Conservation (phyloP, 2,113 vertebrate species). For the Sarotherodon lohbergeri region DNA sequence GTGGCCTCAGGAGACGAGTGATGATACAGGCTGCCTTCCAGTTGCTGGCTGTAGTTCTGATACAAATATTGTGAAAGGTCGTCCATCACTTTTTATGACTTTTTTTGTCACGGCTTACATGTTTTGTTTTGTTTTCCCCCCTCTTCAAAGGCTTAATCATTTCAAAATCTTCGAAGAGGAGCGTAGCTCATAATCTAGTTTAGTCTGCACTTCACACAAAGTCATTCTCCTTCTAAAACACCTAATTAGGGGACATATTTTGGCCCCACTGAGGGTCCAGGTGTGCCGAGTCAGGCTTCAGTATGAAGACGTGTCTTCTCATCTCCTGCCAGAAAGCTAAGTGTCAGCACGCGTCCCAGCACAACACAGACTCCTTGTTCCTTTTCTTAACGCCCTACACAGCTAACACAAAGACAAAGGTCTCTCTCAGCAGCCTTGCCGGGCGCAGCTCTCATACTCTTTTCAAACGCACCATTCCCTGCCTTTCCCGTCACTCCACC, state of each 20-base stretch:
- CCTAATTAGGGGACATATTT: conserved; percentile 40
- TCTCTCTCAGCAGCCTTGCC: not conserved
- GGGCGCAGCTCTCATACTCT: not conserved
- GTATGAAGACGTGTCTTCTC: conserved; percentile 33
- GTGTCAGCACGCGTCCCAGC: conserved; percentile 53
- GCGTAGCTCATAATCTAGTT: not conserved
- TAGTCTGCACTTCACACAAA: conserved; percentile 38
- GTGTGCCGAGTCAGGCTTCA: conserved; percentile 31
- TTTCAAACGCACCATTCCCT: conserved; percentile 23
- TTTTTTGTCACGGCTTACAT: not conserved
- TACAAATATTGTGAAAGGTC: conserved; percentile 2
- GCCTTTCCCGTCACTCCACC: conserved; percentile 1
- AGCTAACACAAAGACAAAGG: conserved; percentile 23
- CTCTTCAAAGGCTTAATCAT: conserved; percentile 29
- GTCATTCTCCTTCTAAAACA: conserved; percentile 43
- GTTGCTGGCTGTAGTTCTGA: not conserved
- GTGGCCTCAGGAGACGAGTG: conserved; percentile 1
- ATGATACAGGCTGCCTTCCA: conserved; percentile 1
- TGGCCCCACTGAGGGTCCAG: conserved; percentile 42
- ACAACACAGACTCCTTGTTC: conserved; percentile 60
- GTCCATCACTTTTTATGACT: conserved; percentile 11
- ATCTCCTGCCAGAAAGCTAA: conserved; percentile 57
- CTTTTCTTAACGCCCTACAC: not conserved
- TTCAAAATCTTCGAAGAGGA: conserved; percentile 9
- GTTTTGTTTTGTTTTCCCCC: not conserved